These are phyloP conservation scores for Lepetodrilus schrolli DNA, from an alignment of 2,888 invertebrate genomes.

Conservation along the genomic window DNA sequence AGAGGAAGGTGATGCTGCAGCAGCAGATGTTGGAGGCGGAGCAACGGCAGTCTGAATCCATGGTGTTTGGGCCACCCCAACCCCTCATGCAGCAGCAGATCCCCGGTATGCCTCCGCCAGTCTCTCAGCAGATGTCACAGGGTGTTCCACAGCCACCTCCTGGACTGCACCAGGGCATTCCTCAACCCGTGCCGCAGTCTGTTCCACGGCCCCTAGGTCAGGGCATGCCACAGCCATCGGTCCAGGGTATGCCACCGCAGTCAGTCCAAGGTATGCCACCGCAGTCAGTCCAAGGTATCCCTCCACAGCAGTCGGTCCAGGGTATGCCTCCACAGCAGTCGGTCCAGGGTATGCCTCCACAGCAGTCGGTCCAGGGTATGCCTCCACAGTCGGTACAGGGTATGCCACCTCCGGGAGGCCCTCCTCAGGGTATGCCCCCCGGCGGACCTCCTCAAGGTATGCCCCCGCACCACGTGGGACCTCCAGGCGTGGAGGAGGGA, in stretches of 20 bases:
- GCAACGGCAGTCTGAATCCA: constrained; percentile 40
- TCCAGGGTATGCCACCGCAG: constrained; percentile 26
- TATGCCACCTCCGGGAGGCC: constrained; percentile 38
- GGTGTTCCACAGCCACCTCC: background rate
- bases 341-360: constrained; percentile 32
- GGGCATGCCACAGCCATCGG: background rate
- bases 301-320: constrained; percentile 14
- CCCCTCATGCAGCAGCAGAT: constrained; percentile 41
- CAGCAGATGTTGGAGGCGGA: constrained; percentile 56
- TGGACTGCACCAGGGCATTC: constrained; percentile 13
- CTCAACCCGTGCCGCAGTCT: background rate
- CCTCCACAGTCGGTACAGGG: constrained; percentile 35
- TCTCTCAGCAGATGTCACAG: background rate
- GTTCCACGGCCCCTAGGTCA: background rate
- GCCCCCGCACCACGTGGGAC: background rate
- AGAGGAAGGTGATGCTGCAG: constrained; percentile 63
- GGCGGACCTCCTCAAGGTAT: background rate
- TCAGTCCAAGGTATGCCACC: background rate
- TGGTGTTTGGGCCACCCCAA: constrained; percentile 30
- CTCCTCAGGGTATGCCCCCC: constrained; percentile 5
- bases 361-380: background rate
- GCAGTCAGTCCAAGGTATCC: background rate
- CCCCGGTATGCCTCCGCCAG: background rate
- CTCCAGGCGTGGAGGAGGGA: constrained; percentile 36
- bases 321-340: constrained; percentile 6